phyloP scores from a whole-genome alignment of 2,888 invertebrate species.

The Gnatocerus cornutus region DNA sequence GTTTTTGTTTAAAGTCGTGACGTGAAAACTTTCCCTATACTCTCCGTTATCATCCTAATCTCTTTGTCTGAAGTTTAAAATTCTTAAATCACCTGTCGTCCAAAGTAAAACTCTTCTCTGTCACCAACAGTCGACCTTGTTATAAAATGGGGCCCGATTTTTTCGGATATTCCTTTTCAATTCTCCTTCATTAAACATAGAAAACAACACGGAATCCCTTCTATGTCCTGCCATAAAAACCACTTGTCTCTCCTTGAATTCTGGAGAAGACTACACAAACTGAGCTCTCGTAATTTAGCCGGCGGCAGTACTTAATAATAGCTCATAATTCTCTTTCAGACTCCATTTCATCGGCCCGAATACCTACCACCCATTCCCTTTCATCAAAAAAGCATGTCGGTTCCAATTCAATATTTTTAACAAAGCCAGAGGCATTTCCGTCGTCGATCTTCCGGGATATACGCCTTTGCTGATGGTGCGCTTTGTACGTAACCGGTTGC shows the following conservation, averaged over 20 bases:
- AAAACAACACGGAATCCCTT: neutral
- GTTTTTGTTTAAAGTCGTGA: too few species aligned
- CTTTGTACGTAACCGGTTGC: slow-evolving; percentile 27
- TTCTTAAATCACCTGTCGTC: too few species aligned
- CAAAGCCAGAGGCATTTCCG: slow-evolving; percentile 24
- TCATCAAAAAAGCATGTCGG: slow-evolving; percentile 9
- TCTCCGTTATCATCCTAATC: too few species aligned
- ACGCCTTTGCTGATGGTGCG: slow-evolving; percentile 30
- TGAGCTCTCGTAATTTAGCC: slow-evolving; percentile 5
- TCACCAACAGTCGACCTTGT: too few species aligned
- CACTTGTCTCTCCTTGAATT: neutral
- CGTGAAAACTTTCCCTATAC: too few species aligned
- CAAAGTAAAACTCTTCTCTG: too few species aligned
- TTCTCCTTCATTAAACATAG: neutral
- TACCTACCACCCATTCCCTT: slow-evolving; percentile 7
- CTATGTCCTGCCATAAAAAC: neutral
- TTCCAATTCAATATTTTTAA: slow-evolving; percentile 19
- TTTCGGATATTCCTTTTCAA: neutral
- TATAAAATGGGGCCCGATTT: neutral
- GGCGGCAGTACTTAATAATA: slow-evolving; percentile 1
- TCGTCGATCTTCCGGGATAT: slow-evolving; percentile 22
- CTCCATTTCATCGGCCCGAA: slow-evolving; percentile 7
- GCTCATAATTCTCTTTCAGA: slow-evolving; percentile 10
- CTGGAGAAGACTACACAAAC: slow-evolving; percentile 2
- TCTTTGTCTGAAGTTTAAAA: too few species aligned